These are phyloP conservation scores for Apantesis nais DNA, from an alignment of 2,888 invertebrate genomes.

Conservation along the genomic window DNA sequence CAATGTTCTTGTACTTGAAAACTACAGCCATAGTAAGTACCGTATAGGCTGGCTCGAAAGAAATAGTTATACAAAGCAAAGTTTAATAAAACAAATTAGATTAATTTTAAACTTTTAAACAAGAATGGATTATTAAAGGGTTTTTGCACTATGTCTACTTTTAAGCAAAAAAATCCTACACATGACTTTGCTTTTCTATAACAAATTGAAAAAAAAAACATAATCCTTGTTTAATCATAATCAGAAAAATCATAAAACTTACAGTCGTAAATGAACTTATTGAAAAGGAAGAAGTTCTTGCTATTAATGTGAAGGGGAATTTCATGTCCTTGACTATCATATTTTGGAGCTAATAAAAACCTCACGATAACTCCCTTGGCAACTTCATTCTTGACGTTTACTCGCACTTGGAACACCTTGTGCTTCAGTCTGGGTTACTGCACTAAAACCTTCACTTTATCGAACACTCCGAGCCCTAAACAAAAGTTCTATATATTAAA, in stretches of 20 bases:
- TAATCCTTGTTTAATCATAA: not conserved
- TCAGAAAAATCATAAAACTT: slow-evolving; percentile 54
- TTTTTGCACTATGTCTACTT: not conserved
- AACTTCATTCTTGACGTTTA: slow-evolving; percentile 86
- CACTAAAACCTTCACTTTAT: slow-evolving; percentile 82
- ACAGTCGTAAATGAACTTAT: slow-evolving; percentile 84
- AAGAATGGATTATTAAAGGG: not conserved
- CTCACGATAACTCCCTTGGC: slow-evolving; percentile 83
- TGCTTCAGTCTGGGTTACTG: slow-evolving; percentile 89
- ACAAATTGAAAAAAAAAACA: not conserved
- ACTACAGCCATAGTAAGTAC: no score
- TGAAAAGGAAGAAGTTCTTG: slow-evolving; percentile 86
- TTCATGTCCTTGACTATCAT: slow-evolving; percentile 83
- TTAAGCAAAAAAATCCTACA: not conserved
- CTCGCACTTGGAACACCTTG: slow-evolving; percentile 88
- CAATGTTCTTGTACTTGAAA: no score
- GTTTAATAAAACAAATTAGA: not conserved
- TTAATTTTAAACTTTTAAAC: not conserved
- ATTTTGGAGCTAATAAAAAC: slow-evolving; percentile 89
- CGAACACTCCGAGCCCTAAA: slow-evolving; percentile 61
- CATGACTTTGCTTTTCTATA: not conserved
- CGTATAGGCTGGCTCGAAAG: no score
- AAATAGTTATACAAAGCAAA: not conserved
- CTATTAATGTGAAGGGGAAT: slow-evolving; percentile 83
- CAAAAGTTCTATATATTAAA: slow-evolving; percentile 9